A percentile compares a stretch with the other conserved stretches of the same genome.
These are phyloP conservation scores for Drosophila differens DNA, from an alignment of 2,888 invertebrate genomes.

Conservation along the genomic window DNA sequence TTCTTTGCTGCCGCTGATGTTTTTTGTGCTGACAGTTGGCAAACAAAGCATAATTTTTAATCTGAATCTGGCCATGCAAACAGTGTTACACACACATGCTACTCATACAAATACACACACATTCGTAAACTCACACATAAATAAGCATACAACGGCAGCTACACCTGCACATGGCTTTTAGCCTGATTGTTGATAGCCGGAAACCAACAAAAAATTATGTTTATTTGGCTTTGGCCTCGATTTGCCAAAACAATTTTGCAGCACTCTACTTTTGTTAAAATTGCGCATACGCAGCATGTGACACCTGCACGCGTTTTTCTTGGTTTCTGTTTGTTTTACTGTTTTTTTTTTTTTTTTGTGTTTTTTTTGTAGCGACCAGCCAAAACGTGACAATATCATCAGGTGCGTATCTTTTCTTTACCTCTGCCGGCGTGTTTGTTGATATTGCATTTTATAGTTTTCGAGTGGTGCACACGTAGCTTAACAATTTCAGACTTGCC, in stretches of 20 bases:
- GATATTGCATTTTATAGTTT: constrained; percentile 60
- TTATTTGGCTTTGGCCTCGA: constrained; percentile 65
- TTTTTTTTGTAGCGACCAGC: constrained; percentile 12
- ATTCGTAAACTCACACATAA: constrained; percentile 20
- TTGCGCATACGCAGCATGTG: constrained; percentile 67
- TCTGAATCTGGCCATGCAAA: constrained; percentile 75
- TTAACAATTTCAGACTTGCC: constrained; percentile 11
- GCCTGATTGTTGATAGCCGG: constrained; percentile 70
- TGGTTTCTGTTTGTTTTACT: neutral
- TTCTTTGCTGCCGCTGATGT: constrained; percentile 44
- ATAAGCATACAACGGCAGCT: constrained; percentile 27
- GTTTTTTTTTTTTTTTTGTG: constrained; percentile 1
- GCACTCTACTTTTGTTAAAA: constrained; percentile 17
- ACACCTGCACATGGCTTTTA: constrained; percentile 73
- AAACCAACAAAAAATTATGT: constrained; percentile 57
- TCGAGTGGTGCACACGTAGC: constrained; percentile 28
- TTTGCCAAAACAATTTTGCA: constrained; percentile 51
- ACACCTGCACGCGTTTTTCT: constrained; percentile 5
- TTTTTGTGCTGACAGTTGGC: constrained; percentile 80
- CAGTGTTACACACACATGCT: constrained; percentile 79
- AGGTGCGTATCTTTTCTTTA: constrained; percentile 36
- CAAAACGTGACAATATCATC: constrained; percentile 78
- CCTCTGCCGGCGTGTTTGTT: constrained; percentile 45
- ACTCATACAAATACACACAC: constrained; percentile 37
- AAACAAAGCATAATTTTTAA: constrained; percentile 81